phyloP scores from a whole-genome alignment of 2,888 invertebrate species.

The Micoletzkya japonica region DNA sequence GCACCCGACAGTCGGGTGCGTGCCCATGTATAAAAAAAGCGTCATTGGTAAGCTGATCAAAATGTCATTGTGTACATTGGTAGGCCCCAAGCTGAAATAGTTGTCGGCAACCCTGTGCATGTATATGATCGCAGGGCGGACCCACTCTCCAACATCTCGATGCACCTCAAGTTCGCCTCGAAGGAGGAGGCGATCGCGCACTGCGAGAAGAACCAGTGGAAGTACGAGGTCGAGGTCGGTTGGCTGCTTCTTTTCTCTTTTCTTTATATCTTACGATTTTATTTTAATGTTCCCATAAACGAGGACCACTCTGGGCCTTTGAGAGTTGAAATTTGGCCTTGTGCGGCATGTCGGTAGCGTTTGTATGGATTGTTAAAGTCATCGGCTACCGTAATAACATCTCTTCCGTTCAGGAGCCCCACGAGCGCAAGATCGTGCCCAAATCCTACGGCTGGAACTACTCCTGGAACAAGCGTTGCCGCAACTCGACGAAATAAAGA shows the following conservation, averaged over 20 bases:
- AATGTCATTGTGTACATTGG: too few relatives aligned
- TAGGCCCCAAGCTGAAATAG: too few relatives aligned
- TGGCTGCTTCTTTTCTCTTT: background rate
- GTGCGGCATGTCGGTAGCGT: too few relatives aligned
- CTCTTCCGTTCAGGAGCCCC: constrained; percentile 68
- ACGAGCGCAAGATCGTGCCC: constrained; percentile 75
- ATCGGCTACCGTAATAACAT: background rate
- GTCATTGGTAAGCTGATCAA: too few relatives aligned
- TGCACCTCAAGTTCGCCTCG: constrained; percentile 74
- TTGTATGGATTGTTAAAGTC: background rate
- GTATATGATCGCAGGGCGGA: constrained; percentile 79
- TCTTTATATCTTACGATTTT: background rate
- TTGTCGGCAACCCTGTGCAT: too few relatives aligned
- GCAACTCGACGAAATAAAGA: constrained; percentile 86
- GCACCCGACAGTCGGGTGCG: too few relatives aligned
- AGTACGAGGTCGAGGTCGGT: constrained; percentile 78
- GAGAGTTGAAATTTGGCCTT: too few relatives aligned
- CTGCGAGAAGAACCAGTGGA: constrained; percentile 92
- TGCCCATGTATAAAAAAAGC: too few relatives aligned
- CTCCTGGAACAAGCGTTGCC: constrained; percentile 92
- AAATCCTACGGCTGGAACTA: constrained; percentile 93
- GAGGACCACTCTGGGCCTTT: too few relatives aligned
- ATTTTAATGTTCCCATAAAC: background rate
- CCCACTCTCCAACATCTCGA: constrained; percentile 86
- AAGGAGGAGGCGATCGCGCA: constrained; percentile 86